These are phyloP conservation scores for Urocitellus parryii DNA, from an alignment of 2,113 vertebrate genomes.

Conservation along the genomic window DNA sequence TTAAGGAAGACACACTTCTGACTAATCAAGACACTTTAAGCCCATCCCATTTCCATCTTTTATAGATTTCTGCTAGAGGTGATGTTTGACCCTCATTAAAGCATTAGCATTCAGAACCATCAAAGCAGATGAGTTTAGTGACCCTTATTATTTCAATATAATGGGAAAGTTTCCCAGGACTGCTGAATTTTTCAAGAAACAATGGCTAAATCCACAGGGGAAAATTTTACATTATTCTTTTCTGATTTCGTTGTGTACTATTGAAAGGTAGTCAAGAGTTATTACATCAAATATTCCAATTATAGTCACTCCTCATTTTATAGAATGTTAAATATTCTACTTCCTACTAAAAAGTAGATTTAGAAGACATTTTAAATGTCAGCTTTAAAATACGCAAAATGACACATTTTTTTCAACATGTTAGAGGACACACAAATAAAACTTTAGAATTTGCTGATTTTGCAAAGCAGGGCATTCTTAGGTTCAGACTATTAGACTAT, in stretches of 20 bases:
- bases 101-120: neutral
- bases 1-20: neutral
- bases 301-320: neutral
- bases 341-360: neutral
- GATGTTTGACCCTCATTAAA: neutral
- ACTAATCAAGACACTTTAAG: neutral
- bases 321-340: neutral
- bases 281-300: neutral
- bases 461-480: neutral
- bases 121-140: neutral
- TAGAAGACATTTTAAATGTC: neutral
- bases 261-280: slow-evolving; percentile 3
- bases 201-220: neutral
- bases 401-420: neutral
- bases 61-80: neutral
- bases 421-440: neutral
- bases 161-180: neutral
- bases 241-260: neutral
- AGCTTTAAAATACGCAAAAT: neutral
- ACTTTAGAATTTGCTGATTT: neutral
- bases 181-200: slow-evolving; percentile 1
- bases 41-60: neutral
- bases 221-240: neutral
- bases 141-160: neutral
- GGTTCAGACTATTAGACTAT: neutral